Percentiles rank a stretch among this genome's conserved stretches.
Conservation (phyloP, 2,888 invertebrate species). For the Vandiemenella viatica region DNA sequence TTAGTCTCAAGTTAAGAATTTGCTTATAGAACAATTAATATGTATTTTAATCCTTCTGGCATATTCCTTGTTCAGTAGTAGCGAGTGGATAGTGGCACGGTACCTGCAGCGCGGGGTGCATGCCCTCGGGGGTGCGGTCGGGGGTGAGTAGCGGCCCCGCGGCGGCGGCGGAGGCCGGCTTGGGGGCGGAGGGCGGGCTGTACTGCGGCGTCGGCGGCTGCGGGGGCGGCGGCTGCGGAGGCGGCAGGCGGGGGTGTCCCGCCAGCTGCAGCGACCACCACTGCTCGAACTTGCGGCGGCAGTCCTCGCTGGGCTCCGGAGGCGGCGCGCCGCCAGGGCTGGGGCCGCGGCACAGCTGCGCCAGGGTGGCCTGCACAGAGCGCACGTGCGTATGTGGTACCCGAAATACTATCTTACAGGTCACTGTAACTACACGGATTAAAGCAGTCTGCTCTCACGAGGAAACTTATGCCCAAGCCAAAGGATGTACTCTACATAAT, state of each 20-base stretch:
- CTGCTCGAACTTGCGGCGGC: slow-evolving; percentile 74
- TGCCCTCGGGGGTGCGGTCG: slow-evolving; percentile 25
- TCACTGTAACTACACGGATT: no score
- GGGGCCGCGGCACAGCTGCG: slow-evolving; percentile 68
- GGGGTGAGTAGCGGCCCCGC: slow-evolving; percentile 30
- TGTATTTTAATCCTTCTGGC: no score
- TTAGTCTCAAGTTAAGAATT: no score
- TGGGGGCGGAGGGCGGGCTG: slow-evolving; percentile 20
- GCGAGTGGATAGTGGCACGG: no score
- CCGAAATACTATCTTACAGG: no score
- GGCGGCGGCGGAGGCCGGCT: slow-evolving; percentile 22
- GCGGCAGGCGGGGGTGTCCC: slow-evolving; percentile 10
- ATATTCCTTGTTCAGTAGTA: no score
- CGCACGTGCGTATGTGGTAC: no score
- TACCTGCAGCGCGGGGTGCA: slow-evolving; percentile 19
- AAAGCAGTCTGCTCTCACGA: no score
- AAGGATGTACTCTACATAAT: no score
- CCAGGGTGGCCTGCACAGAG: slow-evolving; percentile 52
- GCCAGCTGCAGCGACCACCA: slow-evolving; percentile 71
- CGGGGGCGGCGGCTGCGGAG: slow-evolving; percentile 10
- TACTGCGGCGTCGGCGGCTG: slow-evolving; percentile 12
- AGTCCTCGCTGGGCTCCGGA: slow-evolving; percentile 66
- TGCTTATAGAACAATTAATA: no score
- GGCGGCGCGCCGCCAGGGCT: slow-evolving; percentile 39
- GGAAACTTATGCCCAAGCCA: no score